Conservation (phyloP, 2,797 vertebrate genomes). For the Hoplostethus mediterraneus region DNA sequence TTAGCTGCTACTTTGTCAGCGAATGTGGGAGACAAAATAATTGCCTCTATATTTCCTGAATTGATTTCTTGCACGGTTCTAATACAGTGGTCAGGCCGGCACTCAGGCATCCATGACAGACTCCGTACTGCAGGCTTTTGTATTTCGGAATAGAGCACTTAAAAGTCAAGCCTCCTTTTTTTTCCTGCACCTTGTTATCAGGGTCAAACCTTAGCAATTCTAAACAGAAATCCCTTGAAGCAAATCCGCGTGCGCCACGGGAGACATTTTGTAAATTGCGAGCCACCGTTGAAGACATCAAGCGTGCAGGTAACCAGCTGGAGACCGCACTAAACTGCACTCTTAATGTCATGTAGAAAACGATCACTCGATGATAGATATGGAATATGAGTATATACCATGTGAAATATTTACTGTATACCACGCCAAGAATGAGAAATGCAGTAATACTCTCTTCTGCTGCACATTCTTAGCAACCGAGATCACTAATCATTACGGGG, state of each 20-base stretch:
- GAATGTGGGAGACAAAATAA: slow-evolving; percentile 86
- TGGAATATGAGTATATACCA: too few relatives aligned
- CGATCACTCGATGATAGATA: too few relatives aligned
- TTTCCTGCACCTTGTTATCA: slow-evolving; percentile 46
- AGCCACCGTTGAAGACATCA: background rate
- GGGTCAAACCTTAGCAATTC: slow-evolving; percentile 55
- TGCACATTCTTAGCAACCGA: too few relatives aligned
- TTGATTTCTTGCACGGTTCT: slow-evolving; percentile 83
- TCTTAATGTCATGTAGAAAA: background rate
- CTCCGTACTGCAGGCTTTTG: slow-evolving; percentile 57
- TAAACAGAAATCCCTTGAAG: slow-evolving; percentile 33
- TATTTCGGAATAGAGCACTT: slow-evolving; percentile 54
- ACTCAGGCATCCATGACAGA: slow-evolving; percentile 73
- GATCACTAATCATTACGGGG: too few relatives aligned
- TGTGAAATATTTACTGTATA: too few relatives aligned
- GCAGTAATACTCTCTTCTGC: too few relatives aligned
- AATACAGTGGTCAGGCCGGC: slow-evolving; percentile 81
- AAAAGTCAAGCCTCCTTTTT: slow-evolving; percentile 31
- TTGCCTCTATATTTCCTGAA: slow-evolving; percentile 87
- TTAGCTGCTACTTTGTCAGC: slow-evolving; percentile 83
- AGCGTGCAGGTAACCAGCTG: background rate
- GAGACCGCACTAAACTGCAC: background rate
- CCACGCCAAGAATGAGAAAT: too few relatives aligned
- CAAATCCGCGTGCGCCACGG: background rate
- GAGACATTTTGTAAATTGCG: slow-evolving; percentile 8